These are phyloP conservation scores for Anoura caudifer DNA, from an alignment of 2,113 vertebrate species.

Conservation along the genomic window DNA sequence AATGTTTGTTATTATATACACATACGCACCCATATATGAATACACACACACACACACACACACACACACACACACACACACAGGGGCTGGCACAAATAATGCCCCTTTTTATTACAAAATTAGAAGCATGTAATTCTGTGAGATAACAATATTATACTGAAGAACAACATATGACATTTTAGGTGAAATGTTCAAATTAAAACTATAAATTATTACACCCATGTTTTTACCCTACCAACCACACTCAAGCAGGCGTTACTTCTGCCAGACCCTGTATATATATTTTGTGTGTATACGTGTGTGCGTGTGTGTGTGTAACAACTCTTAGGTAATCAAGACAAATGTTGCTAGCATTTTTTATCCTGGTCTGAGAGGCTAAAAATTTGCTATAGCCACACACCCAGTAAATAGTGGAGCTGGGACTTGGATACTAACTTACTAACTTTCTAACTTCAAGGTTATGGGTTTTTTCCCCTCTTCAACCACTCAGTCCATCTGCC, in stretches of 20 bases:
- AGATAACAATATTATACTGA: too few relatives aligned
- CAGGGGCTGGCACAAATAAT: too few relatives aligned
- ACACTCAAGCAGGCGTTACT: too few relatives aligned
- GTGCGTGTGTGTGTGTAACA: too few relatives aligned
- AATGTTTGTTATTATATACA: not conserved
- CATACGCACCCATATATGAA: not conserved
- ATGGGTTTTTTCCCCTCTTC: rapidly evolving
- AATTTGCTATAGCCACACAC: not conserved
- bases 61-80: too few relatives aligned
- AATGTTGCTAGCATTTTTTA: not conserved
- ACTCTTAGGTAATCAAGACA: not conserved
- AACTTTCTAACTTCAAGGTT: not conserved
- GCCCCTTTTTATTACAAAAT: too few relatives aligned
- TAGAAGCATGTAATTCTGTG: too few relatives aligned
- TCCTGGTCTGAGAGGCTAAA: not conserved
- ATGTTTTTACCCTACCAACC: too few relatives aligned
- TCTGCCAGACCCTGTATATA: not conserved
- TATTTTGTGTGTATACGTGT: not conserved
- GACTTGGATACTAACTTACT: not conserved
- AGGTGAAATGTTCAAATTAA: too few relatives aligned
- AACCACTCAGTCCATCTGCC: not conserved
- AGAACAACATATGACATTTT: too few relatives aligned
- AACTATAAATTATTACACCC: too few relatives aligned
- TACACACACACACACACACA: too few relatives aligned
- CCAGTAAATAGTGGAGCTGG: not conserved